Evolutionary conservation across 2,113 vertebrate species (phyloP), one percentile per base, ranked within the genome.

Genomic region (Leptobrachium ailaonicum): DNA sequence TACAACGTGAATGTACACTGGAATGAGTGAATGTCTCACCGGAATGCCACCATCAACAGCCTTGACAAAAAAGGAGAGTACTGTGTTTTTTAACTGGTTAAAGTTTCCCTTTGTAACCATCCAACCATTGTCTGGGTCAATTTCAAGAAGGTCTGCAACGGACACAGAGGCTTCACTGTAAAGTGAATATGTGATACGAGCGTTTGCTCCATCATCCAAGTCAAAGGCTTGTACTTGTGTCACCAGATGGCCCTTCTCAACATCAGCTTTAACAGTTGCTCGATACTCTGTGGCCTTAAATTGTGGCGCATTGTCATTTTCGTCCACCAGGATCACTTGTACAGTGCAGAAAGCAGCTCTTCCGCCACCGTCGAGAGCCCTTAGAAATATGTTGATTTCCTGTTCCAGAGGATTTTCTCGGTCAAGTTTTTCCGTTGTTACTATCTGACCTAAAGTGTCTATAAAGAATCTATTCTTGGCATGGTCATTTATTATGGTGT

Each of bases 101-200:
- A 99, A 98, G 78, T 87, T 96, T 69, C 96, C 95, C 85, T 97
- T 98, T 1, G 97, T 98, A 67, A 98, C 96, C 92, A 99, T 95
- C 97, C 97, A 99, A 62, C 98, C 98, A 78, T 95, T 99, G 85
- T 99, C 97, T 9, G 95, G 95, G 83, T 99, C 96, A 2, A 99
- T 98, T 87, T 98, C 97, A 83, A 99, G 90, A 76, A 96, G 92
- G 80, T 98, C 95, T 6, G 93, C 92, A 66, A 98, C 93, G 0
- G 96, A 95, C 66, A 94, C 88, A 0, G 96, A 95, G 40, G 96
- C 95, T 84, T 99, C 97, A 0, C 96, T 98, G 74, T 98, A 98
- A 1, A 99, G 89, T 4, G 97, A 98, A 83, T 97, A 99, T 2
- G 92, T 94, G 66, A 99, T 94, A 86, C 94, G 94, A 69, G 96